phyloP scores from a whole-genome alignment of 2,888 invertebrate species.

The Morpho achilles region DNA sequence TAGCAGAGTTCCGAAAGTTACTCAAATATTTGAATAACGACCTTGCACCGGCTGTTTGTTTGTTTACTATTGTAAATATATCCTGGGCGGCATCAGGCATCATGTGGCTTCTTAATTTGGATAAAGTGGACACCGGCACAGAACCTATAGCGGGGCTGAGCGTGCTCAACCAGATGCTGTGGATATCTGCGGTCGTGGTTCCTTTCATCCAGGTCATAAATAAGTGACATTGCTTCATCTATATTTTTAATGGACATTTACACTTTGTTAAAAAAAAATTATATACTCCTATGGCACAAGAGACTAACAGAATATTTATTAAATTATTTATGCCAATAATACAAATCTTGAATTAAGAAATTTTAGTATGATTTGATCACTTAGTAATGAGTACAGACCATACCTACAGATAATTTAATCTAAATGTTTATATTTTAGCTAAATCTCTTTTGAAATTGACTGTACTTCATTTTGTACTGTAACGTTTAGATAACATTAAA shows the following conservation, averaged over 20 bases:
- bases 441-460: background rate
- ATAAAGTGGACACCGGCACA: constrained; percentile 78
- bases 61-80: constrained; percentile 86
- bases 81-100: constrained; percentile 85
- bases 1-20: constrained; percentile 88
- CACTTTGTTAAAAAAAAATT: too few relatives aligned
- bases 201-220: constrained; percentile 83
- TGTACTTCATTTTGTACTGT: background rate
- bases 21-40: constrained; percentile 87
- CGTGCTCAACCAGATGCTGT: constrained; percentile 80
- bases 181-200: constrained; percentile 82
- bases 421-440: background rate
- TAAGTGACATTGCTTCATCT: too few relatives aligned
- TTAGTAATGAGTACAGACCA: too few relatives aligned
- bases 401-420: too few relatives aligned
- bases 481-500: background rate
- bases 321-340: too few relatives aligned
- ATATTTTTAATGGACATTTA: too few relatives aligned
- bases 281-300: too few relatives aligned
- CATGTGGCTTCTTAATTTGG: constrained; percentile 82
- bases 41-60: constrained; percentile 86
- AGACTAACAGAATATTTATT: too few relatives aligned
- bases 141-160: constrained; percentile 80
- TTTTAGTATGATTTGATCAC: too few relatives aligned
- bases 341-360: too few relatives aligned